A percentile compares a stretch with the other conserved stretches of the same genome.
These are phyloP conservation scores for Rhopalosiphum padi DNA, from an alignment of 1,140 invertebrate genomes.

Conservation along the genomic window DNA sequence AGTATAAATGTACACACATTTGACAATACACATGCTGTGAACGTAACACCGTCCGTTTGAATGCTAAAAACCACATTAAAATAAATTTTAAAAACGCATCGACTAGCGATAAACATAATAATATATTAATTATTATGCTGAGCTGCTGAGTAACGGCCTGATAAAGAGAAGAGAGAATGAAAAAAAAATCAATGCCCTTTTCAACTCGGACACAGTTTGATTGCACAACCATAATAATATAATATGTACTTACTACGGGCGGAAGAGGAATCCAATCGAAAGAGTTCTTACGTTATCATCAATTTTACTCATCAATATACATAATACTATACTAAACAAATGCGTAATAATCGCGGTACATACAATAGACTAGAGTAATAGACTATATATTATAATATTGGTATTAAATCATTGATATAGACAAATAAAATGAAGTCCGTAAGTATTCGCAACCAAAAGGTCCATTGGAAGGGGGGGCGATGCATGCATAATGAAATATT, in stretches of 20 bases:
- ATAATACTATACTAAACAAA: background rate
- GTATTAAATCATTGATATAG: background rate
- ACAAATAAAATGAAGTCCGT: background rate
- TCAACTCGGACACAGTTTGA: background rate
- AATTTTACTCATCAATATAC: background rate
- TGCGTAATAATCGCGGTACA: background rate
- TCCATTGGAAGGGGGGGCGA: background rate
- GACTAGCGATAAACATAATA: background rate
- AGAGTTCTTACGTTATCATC: background rate
- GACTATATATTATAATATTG: background rate
- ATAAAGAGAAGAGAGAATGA: background rate
- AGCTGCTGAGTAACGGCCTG: background rate
- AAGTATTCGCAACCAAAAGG: background rate
- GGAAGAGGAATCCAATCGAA: background rate
- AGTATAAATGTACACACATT: background rate
- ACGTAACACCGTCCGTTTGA: background rate
- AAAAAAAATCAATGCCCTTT: slow-evolving; percentile 27
- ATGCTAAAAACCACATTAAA: background rate
- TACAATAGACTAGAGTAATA: background rate
- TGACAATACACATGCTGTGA: background rate
- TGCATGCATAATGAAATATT: background rate
- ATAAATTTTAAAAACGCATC: background rate
- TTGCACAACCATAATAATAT: background rate
- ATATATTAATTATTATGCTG: background rate
- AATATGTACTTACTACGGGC: background rate